Evolutionary conservation across 2,113 vertebrate genomes (phyloP), one percentile per base, ranked within the genome.

Genomic region (Haemorhous mexicanus): DNA sequence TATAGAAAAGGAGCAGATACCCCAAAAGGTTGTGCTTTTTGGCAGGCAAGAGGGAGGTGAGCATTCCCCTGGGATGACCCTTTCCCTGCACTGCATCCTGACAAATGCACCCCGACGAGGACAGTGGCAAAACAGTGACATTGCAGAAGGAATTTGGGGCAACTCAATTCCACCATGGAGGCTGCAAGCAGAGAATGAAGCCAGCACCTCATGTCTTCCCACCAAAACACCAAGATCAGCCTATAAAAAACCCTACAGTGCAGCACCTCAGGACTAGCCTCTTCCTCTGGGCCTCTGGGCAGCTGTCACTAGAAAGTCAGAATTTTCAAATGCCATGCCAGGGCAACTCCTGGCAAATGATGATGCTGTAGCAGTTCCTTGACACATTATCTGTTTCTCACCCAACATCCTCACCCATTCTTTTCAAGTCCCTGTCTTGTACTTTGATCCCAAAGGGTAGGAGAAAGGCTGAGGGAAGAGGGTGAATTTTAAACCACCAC

Each of bases 401-500:
- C 41, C 41, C 8, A 7, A 15, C 4, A 26, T 75, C 83, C 52
- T 81, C 61, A 22, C n/a, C 82, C 69, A 26, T 87, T 77, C 74
- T 89, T 86, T 76, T 69, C 68, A 73, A 89, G 44, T 89, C 44
- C 27, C 33, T 69, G 33, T 58, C 61, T 56, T 72, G 56, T 17
- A 81, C 46, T 26, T 53, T 81, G 76, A 37, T 89, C 61, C 56
- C 76, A 75, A 94, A 94, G 59, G 43, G 79, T 61, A 94, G 61
- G 56, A 92, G 52, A 90, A 90, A 87, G 50, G 63, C 63, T 80
- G 80, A 18, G 2, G 18, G 32, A 73, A 86, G 53, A 81, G 82
- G 84, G 78, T 66, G 94, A 90, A 93, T 96, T 89, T 95, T 93
- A 95, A 97, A 90, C 72, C 52, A 44, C 66, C 64, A 90, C 63